Evolutionary conservation across 2,113 vertebrate species (phyloP).

Genomic region (Serinus canaria): DNA sequence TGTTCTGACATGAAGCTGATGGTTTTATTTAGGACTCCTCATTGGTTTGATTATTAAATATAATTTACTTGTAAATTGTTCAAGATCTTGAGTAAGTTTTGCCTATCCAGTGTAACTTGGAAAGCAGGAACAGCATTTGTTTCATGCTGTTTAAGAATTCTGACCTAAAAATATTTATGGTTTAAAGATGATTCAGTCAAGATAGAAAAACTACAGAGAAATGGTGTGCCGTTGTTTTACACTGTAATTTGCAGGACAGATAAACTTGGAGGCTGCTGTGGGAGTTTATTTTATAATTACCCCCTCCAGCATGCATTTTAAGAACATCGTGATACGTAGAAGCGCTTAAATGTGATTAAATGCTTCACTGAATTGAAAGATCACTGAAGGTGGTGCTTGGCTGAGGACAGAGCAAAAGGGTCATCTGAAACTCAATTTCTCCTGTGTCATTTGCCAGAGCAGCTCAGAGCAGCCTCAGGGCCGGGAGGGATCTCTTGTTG

Average conservation of each 20-base stretch:
- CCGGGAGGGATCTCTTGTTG: not conserved
- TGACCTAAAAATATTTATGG: not conserved
- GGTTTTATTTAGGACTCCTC: not conserved
- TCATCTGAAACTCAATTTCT: not conserved
- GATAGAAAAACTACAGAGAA: not conserved
- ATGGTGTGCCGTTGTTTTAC: not conserved
- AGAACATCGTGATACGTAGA: not conserved
- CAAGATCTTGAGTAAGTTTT: rapidly evolving
- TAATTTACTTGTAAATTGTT: not conserved
- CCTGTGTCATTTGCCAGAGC: not conserved
- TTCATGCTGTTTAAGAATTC: not conserved
- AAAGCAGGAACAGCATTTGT: not conserved
- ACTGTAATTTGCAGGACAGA: not conserved
- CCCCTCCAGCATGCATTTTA: not conserved
- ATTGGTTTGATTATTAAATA: not conserved
- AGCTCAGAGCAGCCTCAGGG: not conserved
- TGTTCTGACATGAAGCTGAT: not conserved
- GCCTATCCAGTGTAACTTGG: not conserved
- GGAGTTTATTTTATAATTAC: not conserved
- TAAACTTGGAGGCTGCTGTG: not conserved
- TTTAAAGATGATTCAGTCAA: not conserved
- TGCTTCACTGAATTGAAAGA: not conserved
- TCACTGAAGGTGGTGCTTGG: rapidly evolving
- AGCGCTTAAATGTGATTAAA: not conserved
- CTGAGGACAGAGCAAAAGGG: not conserved